Conservation (phyloP, 2,113 vertebrate species). For the Halichoeres trimaculatus region DNA sequence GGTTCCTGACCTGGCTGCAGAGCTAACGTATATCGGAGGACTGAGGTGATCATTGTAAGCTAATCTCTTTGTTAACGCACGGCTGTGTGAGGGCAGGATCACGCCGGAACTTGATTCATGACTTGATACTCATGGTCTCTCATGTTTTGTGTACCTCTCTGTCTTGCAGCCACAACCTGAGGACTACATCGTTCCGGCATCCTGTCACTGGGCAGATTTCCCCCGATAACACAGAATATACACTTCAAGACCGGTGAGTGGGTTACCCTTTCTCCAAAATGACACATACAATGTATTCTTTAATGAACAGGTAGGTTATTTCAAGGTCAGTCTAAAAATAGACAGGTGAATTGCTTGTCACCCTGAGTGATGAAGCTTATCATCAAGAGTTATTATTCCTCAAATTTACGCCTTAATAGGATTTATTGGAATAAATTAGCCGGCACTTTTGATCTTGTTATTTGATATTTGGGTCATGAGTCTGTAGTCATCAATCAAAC, state of each 20-base stretch:
- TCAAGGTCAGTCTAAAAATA: constrained; percentile 44
- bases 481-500: constrained; percentile 37
- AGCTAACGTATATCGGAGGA: constrained; percentile 43
- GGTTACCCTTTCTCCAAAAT: constrained; percentile 6
- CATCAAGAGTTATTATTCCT: constrained; percentile 9
- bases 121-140: constrained; percentile 28
- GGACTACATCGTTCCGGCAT: constrained; percentile 92
- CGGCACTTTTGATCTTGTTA: constrained; percentile 33
- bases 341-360: constrained; percentile 19
- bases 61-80: constrained; percentile 24
- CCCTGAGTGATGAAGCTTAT: constrained; percentile 24
- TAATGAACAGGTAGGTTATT: constrained; percentile 11
- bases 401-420: constrained; percentile 42
- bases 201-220: constrained; percentile 97
- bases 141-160: constrained; percentile 27
- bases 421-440: constrained; percentile 54
- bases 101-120: constrained; percentile 40
- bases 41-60: constrained; percentile 49
- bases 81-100: neutral
- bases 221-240: constrained; percentile 95
- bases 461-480: constrained; percentile 42
- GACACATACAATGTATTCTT: neutral
- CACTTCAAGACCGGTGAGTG: constrained; percentile 95
- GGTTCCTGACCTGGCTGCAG: constrained; percentile 37
- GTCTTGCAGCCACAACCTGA: constrained; percentile 93